A percentile compares a stretch with the other conserved stretches of the same genome.
These are phyloP conservation scores for Luehdorfia chinensis DNA, from an alignment of 1,140 invertebrate species.

Conservation along the genomic window DNA sequence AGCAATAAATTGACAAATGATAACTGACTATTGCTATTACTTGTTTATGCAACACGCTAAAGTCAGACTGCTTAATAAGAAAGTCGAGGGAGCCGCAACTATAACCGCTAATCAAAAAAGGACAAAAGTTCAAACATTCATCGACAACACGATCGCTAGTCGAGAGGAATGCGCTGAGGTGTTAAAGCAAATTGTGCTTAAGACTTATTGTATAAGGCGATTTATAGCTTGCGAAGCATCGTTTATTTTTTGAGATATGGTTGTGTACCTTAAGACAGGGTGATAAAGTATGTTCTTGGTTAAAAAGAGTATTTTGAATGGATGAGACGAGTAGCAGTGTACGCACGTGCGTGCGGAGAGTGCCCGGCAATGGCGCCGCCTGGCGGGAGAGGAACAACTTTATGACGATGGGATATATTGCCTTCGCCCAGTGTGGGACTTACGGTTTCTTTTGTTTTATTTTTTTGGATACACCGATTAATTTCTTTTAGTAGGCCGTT, in stretches of 20 bases:
- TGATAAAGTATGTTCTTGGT: slow-evolving; percentile 43
- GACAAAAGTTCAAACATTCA: slow-evolving; percentile 71
- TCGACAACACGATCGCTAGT: slow-evolving; percentile 54
- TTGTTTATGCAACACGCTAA: too few relatives aligned
- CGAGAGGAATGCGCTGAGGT: slow-evolving; percentile 38
- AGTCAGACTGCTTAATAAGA: slow-evolving; percentile 47
- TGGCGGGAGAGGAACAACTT: slow-evolving; percentile 65
- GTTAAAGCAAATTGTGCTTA: slow-evolving; percentile 54
- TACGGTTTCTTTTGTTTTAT: slow-evolving; percentile 59
- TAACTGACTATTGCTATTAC: too few relatives aligned
- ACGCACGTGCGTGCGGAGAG: slow-evolving; percentile 66
- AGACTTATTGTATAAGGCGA: slow-evolving; percentile 49
- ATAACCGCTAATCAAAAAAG: slow-evolving; percentile 72
- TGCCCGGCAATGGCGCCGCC: slow-evolving; percentile 48
- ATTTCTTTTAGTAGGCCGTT: slow-evolving; percentile 47
- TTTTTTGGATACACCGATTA: slow-evolving; percentile 54
- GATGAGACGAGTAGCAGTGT: slow-evolving; percentile 48
- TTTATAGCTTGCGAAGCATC: slow-evolving; percentile 44
- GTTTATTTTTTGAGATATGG: slow-evolving; percentile 18
- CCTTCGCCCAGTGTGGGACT: slow-evolving; percentile 65
- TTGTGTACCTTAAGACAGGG: slow-evolving; percentile 40
- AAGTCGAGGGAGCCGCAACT: slow-evolving; percentile 39
- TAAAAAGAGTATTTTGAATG: slow-evolving; percentile 35
- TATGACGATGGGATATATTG: slow-evolving; percentile 63
- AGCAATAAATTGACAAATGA: too few relatives aligned